phyloP scores from a whole-genome alignment of 1,140 invertebrate species.

The Drosophila pachea region DNA sequence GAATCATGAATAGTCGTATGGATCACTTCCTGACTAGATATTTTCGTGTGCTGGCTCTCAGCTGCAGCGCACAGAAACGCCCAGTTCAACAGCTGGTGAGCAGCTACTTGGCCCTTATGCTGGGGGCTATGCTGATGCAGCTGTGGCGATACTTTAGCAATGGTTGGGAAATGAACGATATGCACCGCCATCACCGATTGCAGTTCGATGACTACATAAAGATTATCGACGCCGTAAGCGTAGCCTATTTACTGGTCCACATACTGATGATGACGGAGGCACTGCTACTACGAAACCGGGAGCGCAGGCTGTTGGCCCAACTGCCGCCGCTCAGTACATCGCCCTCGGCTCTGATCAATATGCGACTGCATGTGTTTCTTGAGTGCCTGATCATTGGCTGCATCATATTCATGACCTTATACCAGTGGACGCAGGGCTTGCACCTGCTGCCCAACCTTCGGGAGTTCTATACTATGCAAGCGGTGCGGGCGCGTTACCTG shows the following conservation, averaged over 20 bases:
- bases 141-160: conserved; percentile 12
- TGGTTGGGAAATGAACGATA: not conserved
- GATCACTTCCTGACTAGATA: conserved; percentile 42
- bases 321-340: conserved; percentile 12
- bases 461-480: conserved; percentile 37
- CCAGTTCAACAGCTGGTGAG: conserved; percentile 29
- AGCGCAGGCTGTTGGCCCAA: conserved; percentile 29
- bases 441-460: conserved; percentile 19
- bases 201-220: conserved; percentile 12
- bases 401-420: not conserved
- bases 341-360: not conserved
- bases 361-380: conserved; percentile 19
- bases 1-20: conserved; percentile 36
- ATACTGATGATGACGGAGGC: conserved; percentile 29
- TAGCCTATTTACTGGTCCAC: conserved; percentile 45
- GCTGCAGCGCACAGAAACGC: conserved; percentile 30
- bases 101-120: conserved; percentile 25
- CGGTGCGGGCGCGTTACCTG: conserved; percentile 53
- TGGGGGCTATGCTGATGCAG: conserved; percentile 21
- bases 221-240: conserved; percentile 31
- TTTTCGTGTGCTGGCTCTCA: conserved; percentile 45
- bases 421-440: not conserved
- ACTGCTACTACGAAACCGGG: conserved; percentile 17
- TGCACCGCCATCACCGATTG: not conserved
- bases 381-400: conserved; percentile 17